Evolutionary conservation across 2,888 invertebrate genomes (phyloP).

Genomic region (Neuroscelio doddi): DNA sequence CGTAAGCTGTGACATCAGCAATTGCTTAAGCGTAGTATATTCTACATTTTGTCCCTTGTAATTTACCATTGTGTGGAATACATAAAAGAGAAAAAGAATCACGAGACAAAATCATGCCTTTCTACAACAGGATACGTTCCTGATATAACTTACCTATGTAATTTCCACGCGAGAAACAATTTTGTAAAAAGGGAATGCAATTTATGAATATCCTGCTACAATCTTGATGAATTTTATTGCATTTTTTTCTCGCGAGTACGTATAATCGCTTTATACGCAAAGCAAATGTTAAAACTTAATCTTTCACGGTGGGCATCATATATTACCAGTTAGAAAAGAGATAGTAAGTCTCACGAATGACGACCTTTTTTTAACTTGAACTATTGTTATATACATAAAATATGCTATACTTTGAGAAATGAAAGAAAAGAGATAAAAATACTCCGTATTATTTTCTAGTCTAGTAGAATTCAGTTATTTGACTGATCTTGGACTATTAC

Average conservation of each 20-base stretch:
- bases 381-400: slow-evolving; percentile 28
- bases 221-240: slow-evolving; percentile 31
- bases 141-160: slow-evolving; percentile 29
- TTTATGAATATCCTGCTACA: background rate
- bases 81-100: slow-evolving; percentile 20
- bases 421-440: slow-evolving; percentile 5
- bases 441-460: slow-evolving; percentile 1
- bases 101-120: slow-evolving; percentile 36
- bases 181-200: slow-evolving; percentile 27
- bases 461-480: no score
- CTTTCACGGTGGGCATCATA: slow-evolving; percentile 39
- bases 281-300: slow-evolving; percentile 36
- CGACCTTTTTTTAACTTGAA: slow-evolving; percentile 30
- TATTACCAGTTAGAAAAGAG: slow-evolving; percentile 34
- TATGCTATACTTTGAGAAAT: slow-evolving; percentile 25
- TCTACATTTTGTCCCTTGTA: slow-evolving; percentile 41
- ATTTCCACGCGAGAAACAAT: slow-evolving; percentile 22
- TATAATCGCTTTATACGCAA: slow-evolving; percentile 43
- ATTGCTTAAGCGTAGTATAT: slow-evolving; percentile 44
- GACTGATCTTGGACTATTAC: background rate
- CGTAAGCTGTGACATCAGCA: slow-evolving; percentile 44
- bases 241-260: slow-evolving; percentile 35
- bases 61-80: slow-evolving; percentile 42
- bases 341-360: background rate
- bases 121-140: slow-evolving; percentile 31